phyloP scores from a whole-genome alignment of 2,113 vertebrate species.

The Motacilla tschutschensis region DNA sequence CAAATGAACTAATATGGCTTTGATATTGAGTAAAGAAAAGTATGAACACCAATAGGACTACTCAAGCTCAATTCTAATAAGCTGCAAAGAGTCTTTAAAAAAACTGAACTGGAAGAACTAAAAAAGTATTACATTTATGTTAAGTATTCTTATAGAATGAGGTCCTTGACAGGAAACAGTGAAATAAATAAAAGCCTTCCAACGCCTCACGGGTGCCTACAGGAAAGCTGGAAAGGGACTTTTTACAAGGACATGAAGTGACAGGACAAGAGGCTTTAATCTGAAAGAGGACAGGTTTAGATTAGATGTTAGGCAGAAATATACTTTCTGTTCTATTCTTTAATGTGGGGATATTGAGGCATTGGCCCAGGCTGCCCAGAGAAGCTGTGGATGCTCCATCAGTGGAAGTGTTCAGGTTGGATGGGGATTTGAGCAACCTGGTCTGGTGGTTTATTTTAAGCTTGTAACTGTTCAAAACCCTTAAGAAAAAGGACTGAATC shows the following conservation, averaged over 20 bases:
- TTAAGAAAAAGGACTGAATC: too few species aligned
- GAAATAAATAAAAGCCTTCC: neutral
- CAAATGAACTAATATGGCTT: neutral
- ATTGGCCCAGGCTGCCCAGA: neutral
- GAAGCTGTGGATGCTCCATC: neutral
- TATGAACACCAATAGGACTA: neutral
- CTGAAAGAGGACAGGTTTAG: neutral
- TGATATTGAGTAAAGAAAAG: neutral
- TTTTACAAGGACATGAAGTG: neutral
- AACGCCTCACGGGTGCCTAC: neutral
- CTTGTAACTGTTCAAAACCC: too few species aligned
- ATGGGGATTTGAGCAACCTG: neutral
- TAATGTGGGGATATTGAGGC: neutral
- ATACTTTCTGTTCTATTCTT: neutral
- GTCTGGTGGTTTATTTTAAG: too few species aligned
- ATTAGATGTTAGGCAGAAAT: neutral
- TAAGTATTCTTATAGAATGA: neutral
- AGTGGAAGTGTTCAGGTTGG: neutral
- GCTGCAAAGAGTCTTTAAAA: neutral
- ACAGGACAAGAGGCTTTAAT: neutral
- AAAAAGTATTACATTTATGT: neutral
- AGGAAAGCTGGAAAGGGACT: neutral
- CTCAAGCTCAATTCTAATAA: neutral
- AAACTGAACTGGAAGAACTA: neutral
- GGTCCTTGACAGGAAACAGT: neutral